Base-by-base conservation (phyloP, 1,140 invertebrate genomes). In the Trichonephila clavata region DNA sequence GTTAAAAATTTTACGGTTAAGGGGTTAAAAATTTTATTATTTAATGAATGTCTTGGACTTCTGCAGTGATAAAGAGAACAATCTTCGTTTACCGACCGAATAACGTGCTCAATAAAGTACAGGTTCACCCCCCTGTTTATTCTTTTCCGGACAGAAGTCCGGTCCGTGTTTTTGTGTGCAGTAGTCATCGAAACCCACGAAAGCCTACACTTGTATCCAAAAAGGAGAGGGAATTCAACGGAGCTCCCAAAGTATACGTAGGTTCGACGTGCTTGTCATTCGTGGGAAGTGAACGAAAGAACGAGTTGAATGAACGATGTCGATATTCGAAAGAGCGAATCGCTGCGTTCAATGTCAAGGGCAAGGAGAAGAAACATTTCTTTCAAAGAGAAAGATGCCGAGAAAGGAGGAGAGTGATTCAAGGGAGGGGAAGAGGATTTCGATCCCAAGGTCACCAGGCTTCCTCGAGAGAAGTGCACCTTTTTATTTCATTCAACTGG, bases 261-360 rank as follows among this genome's bases (percentile, higher is more conserved):
- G 83, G 83, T 77, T 77, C 71, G 20, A 21, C 43, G n/a, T 57
- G 61, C 86, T n/a, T 68, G 57, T n/a, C 24, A 89, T 39, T 71
- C 89, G 89, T 90, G 89, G 89, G 71, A 90, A 81, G 71, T 8
- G 39, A 80, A 16, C n/a, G 39, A 16, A 57, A 27, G 60, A 50
- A 89, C 65, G 89, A 81, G 89, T 90, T 90, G 89, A 90, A 90
- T 59, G 89, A 39, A 90, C 89, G 59, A 16, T 21, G 59, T 14
- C 71, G 59, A 87, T 57, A 68, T 81, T 39, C 71, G 59, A 39
- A 90, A 61, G 50, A 80, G 65, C 32, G 87, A 89, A 89, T 89
- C 63, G 61, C 50, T 32, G 18, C 21, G 63, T 90, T 90, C 89
- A 90, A 90, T 90, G 89, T 90, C 89, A 90, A 90, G 89, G 89